These are phyloP conservation scores for Rhinolophus ferrumequinum DNA, from an alignment of 2,113 vertebrate genomes.

Conservation along the genomic window DNA sequence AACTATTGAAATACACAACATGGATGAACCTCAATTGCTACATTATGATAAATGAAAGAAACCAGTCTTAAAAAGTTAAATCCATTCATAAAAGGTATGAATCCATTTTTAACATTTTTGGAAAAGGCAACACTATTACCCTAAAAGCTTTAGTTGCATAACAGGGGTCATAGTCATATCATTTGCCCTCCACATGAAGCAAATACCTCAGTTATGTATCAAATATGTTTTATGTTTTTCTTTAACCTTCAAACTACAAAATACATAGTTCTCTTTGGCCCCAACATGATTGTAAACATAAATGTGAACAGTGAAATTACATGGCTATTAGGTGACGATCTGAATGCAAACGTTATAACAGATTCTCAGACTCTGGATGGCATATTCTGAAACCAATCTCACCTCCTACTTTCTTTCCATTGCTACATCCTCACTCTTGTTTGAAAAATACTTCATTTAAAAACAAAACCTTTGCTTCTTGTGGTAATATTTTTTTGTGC, in stretches of 20 bases:
- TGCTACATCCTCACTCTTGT: background rate
- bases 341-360: background rate
- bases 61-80: background rate
- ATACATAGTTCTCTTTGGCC: background rate
- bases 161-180: background rate
- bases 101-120: background rate
- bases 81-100: background rate
- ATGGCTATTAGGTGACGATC: background rate
- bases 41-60: background rate
- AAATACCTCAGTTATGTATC: background rate
- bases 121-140: background rate
- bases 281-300: background rate
- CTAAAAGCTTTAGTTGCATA: constrained; percentile 28
- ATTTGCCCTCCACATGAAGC: background rate
- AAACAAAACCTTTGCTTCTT: background rate
- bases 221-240: background rate
- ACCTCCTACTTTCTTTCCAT: background rate
- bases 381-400: background rate
- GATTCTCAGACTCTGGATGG: background rate
- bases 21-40: background rate
- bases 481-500: background rate
- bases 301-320: background rate
- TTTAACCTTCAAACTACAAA: constrained; percentile 43
- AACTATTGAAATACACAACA: background rate
- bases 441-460: background rate